Evolutionary conservation across 1,140 invertebrate genomes (phyloP), one percentile per base, ranked within the genome.

Genomic region (Diplogasteroides magnus): DNA sequence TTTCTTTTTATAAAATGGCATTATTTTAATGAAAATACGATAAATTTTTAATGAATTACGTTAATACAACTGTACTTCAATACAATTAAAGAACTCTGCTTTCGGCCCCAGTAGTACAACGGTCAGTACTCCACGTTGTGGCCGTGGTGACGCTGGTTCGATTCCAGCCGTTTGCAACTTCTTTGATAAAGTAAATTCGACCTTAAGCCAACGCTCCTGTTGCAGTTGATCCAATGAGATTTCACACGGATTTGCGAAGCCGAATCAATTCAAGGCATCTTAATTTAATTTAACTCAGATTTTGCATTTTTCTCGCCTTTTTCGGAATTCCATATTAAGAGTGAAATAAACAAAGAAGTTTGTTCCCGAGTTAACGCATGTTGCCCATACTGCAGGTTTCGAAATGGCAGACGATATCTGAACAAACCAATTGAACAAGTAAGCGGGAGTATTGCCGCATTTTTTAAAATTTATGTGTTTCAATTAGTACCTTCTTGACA

Each of bases 101-200:
- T 11, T 60, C 59, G 73, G 73, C 73, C 72, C 73, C 73, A 28
- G 75, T 77, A 75, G 75, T 77, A 77, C 77, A 75, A 76, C 77
- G 76, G 75, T 77, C 75, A 77, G 75, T 77, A 77, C 75, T 77
- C 75, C 76, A 78, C 75, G 75, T 77, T 77, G 75, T 77, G 75
- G 75, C 75, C 76, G 75, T 78, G 76, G 75, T 76, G 75, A 77
- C 75, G 68, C 72, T 64, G 76, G 75, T 77, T 77, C 75, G 75
- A 77, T 77, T 77, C 75, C 75, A 76, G 74, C 73, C 75, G n/a
- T n/a, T n/a, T n/a, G n/a, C n/a, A n/a, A n/a, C n/a, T n/a, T n/a
- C n/a, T n/a, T n/a, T n/a, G n/a, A n/a, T n/a, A n/a, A n/a, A n/a
- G n/a, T n/a, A n/a, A n/a, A n/a, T n/a, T n/a, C n/a, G n/a, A n/a